phyloP scores from a whole-genome alignment of 2,888 invertebrate genomes.

The Nephrotoma appendiculata region DNA sequence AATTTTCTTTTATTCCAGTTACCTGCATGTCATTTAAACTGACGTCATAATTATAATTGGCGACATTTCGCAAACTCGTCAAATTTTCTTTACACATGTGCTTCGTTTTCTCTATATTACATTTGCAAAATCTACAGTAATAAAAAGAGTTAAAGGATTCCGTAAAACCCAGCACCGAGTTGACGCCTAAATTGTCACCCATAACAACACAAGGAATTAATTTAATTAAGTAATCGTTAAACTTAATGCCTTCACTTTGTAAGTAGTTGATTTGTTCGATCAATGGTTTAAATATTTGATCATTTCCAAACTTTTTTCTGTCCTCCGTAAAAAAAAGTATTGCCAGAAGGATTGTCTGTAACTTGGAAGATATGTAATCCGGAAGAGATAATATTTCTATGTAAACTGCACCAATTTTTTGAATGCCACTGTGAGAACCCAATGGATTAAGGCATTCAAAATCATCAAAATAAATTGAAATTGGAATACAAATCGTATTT shows the following conservation, averaged over 20 bases:
- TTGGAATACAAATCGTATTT: background rate
- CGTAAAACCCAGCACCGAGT: background rate
- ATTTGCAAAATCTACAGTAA: background rate
- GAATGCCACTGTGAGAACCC: background rate
- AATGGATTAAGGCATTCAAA: background rate
- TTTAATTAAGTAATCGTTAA: background rate
- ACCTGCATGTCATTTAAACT: background rate
- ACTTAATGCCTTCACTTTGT: background rate
- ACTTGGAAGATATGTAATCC: background rate
- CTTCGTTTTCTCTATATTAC: background rate
- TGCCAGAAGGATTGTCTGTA: background rate
- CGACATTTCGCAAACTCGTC: background rate
- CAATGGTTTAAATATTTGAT: background rate
- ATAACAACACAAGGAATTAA: background rate
- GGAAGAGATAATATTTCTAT: background rate
- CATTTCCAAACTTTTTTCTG: background rate
- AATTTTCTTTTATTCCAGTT: slow-evolving; percentile 6
- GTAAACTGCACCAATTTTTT: background rate
- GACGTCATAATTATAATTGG: background rate
- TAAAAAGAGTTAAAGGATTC: background rate
- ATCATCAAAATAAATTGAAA: no score
- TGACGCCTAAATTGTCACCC: background rate
- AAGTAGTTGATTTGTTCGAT: background rate
- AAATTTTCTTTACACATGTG: background rate
- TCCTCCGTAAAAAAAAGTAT: slow-evolving; percentile 1